A percentile compares a stretch with the other conserved stretches of the same genome.
Conservation (phyloP, 2,888 invertebrate species). For the Gasteruption jaculator region DNA sequence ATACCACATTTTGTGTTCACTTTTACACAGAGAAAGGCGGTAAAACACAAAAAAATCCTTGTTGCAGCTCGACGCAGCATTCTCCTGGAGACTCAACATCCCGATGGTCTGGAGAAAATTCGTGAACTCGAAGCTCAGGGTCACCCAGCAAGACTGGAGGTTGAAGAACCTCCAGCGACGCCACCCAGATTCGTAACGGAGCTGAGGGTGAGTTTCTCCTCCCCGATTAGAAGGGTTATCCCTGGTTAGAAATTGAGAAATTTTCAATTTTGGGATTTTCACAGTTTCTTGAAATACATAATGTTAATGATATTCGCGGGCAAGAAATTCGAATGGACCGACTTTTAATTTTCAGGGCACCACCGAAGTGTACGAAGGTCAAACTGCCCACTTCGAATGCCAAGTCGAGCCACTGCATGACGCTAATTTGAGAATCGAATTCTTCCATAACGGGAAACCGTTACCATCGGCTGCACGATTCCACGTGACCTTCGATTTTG, state of each 20-base stretch:
- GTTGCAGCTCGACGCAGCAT: conserved; percentile 73
- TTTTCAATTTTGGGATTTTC: too few relatives aligned
- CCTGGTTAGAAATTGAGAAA: too few relatives aligned
- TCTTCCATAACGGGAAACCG: conserved; percentile 89
- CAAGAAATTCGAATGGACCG: too few relatives aligned
- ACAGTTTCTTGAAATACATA: too few relatives aligned
- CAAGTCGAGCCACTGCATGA: conserved; percentile 89
- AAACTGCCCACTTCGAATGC: conserved; percentile 94
- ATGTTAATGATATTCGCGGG: too few relatives aligned
- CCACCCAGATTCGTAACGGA: conserved; percentile 84
- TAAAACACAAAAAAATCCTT: too few relatives aligned
- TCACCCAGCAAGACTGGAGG: conserved; percentile 71
- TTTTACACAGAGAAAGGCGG: too few relatives aligned
- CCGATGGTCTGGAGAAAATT: conserved; percentile 87
- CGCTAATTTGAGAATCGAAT: conserved; percentile 83
- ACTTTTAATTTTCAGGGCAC: conserved; percentile 71
- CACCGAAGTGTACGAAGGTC: conserved; percentile 84
- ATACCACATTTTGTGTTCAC: too few relatives aligned
- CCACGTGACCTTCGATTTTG: conserved; percentile 96
- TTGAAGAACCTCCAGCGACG: conserved; percentile 75
- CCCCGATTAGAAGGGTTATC: not conserved
- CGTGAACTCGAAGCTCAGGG: conserved; percentile 86
- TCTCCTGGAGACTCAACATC: conserved; percentile 86
- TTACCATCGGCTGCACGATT: conserved; percentile 85
- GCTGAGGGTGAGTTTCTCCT: conserved; percentile 52